phyloP scores from a whole-genome alignment of 2,113 vertebrate genomes.

The Puntigrus tetrazona region DNA sequence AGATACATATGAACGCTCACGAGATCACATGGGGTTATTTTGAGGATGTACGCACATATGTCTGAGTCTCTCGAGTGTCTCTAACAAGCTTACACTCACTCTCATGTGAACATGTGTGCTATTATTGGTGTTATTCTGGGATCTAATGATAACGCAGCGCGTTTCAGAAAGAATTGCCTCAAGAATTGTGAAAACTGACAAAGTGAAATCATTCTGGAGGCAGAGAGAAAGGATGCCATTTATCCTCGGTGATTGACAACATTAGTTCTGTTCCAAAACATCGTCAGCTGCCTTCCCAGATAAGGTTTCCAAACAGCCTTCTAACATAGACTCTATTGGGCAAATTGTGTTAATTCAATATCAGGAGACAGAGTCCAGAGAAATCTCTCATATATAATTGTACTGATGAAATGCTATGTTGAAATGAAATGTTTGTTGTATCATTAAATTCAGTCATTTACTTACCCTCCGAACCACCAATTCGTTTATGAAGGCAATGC shows the following conservation, averaged over 20 bases:
- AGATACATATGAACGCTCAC: background rate
- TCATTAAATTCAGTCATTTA: background rate
- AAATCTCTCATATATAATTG: background rate
- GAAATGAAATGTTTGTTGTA: too few relatives aligned
- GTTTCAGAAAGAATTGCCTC: background rate
- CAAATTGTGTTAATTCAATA: background rate
- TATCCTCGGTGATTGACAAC: background rate
- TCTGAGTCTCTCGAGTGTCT: background rate
- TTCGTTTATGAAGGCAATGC: background rate
- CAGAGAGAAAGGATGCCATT: background rate
- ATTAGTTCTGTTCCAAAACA: conserved; percentile 4
- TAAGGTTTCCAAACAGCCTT: background rate
- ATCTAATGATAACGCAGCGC: background rate
- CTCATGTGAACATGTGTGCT: background rate
- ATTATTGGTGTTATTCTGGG: background rate
- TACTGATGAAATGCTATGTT: background rate
- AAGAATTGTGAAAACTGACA: background rate
- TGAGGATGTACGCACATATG: background rate
- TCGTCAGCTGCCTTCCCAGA: background rate
- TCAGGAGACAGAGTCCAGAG: background rate
- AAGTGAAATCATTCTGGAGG: background rate
- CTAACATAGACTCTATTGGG: background rate
- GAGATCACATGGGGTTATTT: background rate
- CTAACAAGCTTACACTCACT: background rate
- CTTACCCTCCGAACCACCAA: background rate